Conservation (phyloP, 2,113 vertebrate species). For the Spea bombifrons region DNA sequence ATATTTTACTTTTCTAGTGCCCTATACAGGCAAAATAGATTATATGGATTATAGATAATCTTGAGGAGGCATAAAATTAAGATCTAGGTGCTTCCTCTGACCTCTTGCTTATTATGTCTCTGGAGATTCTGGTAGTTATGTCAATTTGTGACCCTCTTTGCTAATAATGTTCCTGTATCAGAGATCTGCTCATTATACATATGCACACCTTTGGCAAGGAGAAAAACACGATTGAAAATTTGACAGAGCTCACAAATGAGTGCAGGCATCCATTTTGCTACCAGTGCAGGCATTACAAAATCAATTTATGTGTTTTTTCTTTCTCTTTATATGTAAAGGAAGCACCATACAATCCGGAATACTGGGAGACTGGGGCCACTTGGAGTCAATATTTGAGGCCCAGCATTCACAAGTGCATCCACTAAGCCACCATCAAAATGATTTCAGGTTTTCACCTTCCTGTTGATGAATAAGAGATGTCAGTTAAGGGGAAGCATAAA, state of each 20-base stretch:
- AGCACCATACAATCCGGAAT: conserved; percentile 15
- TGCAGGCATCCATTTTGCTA: conserved; percentile 32
- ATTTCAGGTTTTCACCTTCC: conserved; percentile 26
- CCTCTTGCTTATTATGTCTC: no score
- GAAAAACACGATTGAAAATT: not conserved
- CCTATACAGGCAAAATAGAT: no score
- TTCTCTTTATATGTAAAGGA: conserved; percentile 7
- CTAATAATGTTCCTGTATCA: no score
- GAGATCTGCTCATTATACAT: no score
- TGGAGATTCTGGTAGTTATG: no score
- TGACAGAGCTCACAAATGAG: conserved; percentile 2
- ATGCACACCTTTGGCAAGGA: not conserved
- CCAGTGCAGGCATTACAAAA: conserved; percentile 5
- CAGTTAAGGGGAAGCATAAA: no score
- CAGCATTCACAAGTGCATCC: not conserved
- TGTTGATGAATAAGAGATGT: conserved; percentile 22
- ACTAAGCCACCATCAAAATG: not conserved
- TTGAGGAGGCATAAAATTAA: no score
- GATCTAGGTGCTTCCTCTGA: no score
- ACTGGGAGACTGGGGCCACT: conserved; percentile 21
- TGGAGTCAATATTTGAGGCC: conserved; percentile 12
- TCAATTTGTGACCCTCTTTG: no score
- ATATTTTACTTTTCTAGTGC: no score
- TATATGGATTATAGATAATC: no score
- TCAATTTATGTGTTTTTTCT: not conserved